These are phyloP conservation scores for Axea sp. DNA, from an alignment of 2,888 invertebrate genomes.

Conservation along the genomic window DNA sequence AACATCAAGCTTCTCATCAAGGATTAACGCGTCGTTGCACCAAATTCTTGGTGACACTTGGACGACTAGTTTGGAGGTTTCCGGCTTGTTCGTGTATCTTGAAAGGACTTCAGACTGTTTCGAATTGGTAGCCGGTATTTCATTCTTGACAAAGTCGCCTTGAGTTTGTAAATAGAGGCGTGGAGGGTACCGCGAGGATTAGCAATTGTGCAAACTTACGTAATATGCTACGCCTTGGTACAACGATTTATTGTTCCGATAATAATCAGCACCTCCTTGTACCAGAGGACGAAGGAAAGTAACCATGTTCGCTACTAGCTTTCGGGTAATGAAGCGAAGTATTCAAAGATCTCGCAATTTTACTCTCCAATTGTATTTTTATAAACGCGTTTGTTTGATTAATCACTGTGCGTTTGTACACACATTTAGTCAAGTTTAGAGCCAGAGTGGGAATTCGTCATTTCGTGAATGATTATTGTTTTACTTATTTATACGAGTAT, in stretches of 20 bases:
- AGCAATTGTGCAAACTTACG: conserved; percentile 50
- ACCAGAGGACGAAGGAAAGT: too few species aligned
- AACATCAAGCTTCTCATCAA: conserved; percentile 58
- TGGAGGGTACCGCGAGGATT: conserved; percentile 36
- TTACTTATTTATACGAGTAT: too few species aligned
- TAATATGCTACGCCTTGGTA: conserved; percentile 20
- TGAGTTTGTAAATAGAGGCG: conserved; percentile 65
- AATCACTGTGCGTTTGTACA: too few species aligned
- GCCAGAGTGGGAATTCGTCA: too few species aligned
- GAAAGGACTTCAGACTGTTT: conserved; percentile 63
- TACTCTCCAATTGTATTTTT: too few species aligned
- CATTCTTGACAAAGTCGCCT: conserved; percentile 62
- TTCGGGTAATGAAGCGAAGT: too few species aligned
- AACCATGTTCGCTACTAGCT: too few species aligned
- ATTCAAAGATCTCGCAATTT: too few species aligned
- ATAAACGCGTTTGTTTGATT: too few species aligned
- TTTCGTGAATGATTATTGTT: too few species aligned
- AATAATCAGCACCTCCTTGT: conserved; percentile 39
- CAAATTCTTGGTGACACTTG: conserved; percentile 63
- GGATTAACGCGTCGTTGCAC: conserved; percentile 62
- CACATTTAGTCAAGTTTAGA: too few species aligned
- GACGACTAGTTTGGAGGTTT: conserved; percentile 62
- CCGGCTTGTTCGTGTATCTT: conserved; percentile 57
- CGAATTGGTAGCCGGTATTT: conserved; percentile 61
- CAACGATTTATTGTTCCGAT: conserved; percentile 36